Evolutionary conservation across 1,140 invertebrate genomes (phyloP).

Genomic region (Orchestia grillus): DNA sequence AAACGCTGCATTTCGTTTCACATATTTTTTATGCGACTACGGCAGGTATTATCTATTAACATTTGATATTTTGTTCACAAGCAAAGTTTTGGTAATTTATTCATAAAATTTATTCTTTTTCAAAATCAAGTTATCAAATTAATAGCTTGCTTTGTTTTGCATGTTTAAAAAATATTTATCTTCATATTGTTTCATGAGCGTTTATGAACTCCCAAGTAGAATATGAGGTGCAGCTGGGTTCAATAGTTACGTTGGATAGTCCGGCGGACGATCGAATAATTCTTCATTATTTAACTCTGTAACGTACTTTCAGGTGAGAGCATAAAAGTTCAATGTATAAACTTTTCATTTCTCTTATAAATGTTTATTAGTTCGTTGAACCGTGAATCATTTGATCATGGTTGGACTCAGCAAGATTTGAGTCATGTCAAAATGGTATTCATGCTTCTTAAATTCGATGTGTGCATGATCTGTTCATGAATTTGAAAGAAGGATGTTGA

Average conservation of each 20-base stretch:
- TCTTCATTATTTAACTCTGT: not conserved
- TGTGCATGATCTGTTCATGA: not conserved
- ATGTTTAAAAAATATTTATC: too few species aligned
- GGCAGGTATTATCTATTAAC: too few species aligned
- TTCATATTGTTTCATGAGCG: not conserved
- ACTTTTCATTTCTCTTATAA: not conserved
- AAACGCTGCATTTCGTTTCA: too few species aligned
- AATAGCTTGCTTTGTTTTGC: too few species aligned
- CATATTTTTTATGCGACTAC: too few species aligned
- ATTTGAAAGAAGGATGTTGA: not conserved
- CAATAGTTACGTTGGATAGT: not conserved
- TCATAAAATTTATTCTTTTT: too few species aligned
- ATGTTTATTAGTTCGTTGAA: not conserved
- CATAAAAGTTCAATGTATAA: not conserved
- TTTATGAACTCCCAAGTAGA: not conserved
- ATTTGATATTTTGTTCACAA: too few species aligned
- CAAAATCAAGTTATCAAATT: too few species aligned
- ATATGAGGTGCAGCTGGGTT: not conserved
- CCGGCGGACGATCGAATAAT: not conserved
- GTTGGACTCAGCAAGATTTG: not conserved
- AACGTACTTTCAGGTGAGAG: not conserved
- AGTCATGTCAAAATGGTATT: slow-evolving; percentile 1
- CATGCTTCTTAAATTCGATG: not conserved
- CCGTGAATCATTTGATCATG: not conserved
- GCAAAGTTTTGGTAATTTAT: too few species aligned